Evolutionary conservation across 1,140 invertebrate species (phyloP).

Genomic region (Lucilia sericata): DNA sequence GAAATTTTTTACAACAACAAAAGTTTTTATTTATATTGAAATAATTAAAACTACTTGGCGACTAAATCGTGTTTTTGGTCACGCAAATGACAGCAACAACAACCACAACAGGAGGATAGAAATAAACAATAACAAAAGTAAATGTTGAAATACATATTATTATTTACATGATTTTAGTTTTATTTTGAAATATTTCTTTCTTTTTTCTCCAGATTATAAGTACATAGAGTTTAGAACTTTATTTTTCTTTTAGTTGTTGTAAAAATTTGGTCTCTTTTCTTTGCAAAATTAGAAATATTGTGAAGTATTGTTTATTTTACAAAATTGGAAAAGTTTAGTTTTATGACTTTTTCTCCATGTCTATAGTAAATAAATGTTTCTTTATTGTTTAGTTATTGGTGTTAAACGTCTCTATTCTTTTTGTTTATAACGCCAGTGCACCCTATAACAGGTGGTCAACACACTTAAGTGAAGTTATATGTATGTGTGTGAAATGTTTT

Average conservation of each 20-base stretch:
- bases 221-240: too few species aligned
- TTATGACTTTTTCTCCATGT: too few species aligned
- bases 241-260: too few species aligned
- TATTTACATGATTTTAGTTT: background rate
- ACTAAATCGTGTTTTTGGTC: constrained; percentile 11
- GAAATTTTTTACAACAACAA: background rate
- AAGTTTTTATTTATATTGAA: background rate
- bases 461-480: background rate
- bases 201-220: too few species aligned
- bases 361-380: too few species aligned
- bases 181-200: background rate
- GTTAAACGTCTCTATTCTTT: background rate
- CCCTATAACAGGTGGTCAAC: background rate
- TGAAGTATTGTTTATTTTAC: too few species aligned
- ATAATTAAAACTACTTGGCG: background rate
- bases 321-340: too few species aligned
- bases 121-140: background rate
- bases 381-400: background rate
- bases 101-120: background rate
- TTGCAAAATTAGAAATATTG: too few species aligned
- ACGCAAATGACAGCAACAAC: background rate
- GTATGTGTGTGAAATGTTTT: too few species aligned
- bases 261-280: too few species aligned
- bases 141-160: background rate
- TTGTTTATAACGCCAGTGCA: background rate